These are phyloP conservation scores for Beroe forskalii DNA, from an alignment of 37 sponge, comb jelly and placozoan genomes.

Conservation along the genomic window DNA sequence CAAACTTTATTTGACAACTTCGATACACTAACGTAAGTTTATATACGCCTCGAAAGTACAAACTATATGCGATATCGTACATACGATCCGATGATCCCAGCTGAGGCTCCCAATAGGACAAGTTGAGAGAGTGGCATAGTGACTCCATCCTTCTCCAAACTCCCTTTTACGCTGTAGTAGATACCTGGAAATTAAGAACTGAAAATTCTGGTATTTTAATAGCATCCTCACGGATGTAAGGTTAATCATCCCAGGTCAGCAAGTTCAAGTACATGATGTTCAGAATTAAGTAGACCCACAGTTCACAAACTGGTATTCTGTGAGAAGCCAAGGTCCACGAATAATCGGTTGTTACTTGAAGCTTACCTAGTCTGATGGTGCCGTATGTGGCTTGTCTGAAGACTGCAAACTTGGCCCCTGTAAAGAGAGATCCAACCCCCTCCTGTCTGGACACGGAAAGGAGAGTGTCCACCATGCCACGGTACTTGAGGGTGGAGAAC, in stretches of 20 bases:
- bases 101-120: slow-evolving; percentile 4
- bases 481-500: slow-evolving; percentile 35
- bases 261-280: too few species aligned
- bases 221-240: too few species aligned
- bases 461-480: slow-evolving; percentile 45
- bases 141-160: not conserved
- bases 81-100: slow-evolving; percentile 56
- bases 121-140: slow-evolving; percentile 50
- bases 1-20: too few species aligned
- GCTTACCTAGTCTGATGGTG: slow-evolving; percentile 43
- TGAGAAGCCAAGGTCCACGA: too few species aligned
- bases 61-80: not conserved
- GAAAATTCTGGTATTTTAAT: too few species aligned
- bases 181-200: slow-evolving; percentile 16
- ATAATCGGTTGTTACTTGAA: too few species aligned
- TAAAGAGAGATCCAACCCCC: not conserved
- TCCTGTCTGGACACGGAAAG: not conserved
- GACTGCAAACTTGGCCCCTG: slow-evolving; percentile 43
- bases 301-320: too few species aligned
- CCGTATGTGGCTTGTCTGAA: slow-evolving; percentile 57
- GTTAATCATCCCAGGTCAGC: too few species aligned
- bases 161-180: slow-evolving; percentile 51
- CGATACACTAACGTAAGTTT: too few species aligned
- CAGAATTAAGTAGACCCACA: too few species aligned
- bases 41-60: too few species aligned